Conservation (phyloP, 1,140 invertebrate genomes). For the Atopsyche davidsoni region DNA sequence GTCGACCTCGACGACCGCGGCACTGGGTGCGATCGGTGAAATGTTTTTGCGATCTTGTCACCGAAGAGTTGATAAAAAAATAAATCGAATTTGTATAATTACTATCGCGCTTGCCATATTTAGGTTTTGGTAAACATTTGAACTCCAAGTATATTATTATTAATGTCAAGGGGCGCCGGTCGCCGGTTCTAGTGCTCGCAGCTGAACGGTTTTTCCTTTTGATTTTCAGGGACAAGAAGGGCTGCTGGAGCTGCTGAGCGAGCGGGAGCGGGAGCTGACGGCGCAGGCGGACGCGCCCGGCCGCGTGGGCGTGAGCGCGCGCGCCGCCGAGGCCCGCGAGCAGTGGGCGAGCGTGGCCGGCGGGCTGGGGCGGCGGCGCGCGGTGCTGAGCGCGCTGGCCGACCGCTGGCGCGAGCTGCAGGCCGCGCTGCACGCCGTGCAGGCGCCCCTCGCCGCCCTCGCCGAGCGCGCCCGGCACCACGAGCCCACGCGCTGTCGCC, state of each 20-base stretch:
- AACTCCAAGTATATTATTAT: too few species aligned
- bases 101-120: too few species aligned
- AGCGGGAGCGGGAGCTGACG: constrained; percentile 44
- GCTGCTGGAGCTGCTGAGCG: constrained; percentile 46
- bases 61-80: too few species aligned
- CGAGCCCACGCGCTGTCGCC: constrained; percentile 63
- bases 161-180: too few species aligned
- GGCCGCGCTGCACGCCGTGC: constrained; percentile 61
- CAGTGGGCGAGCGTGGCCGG: constrained; percentile 70
- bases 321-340: constrained; percentile 52
- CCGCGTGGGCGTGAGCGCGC: constrained; percentile 40
- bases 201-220: too few species aligned
- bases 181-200: too few species aligned
- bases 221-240: constrained; percentile 42
- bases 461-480: constrained; percentile 69
- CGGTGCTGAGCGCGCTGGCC: constrained; percentile 50
- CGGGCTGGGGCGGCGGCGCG: constrained; percentile 60
- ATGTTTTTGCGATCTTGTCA: too few species aligned
- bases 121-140: too few species aligned
- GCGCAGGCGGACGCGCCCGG: constrained; percentile 43
- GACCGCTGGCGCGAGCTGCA: constrained; percentile 71
- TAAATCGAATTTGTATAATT: too few species aligned
- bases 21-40: too few species aligned
- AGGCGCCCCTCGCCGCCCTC: constrained; percentile 41
- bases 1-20: too few species aligned